A percentile compares a stretch with the other conserved stretches of the same genome.
Evolutionary conservation across 2,113 vertebrate species (phyloP).

Genomic region (Merops nubicus): DNA sequence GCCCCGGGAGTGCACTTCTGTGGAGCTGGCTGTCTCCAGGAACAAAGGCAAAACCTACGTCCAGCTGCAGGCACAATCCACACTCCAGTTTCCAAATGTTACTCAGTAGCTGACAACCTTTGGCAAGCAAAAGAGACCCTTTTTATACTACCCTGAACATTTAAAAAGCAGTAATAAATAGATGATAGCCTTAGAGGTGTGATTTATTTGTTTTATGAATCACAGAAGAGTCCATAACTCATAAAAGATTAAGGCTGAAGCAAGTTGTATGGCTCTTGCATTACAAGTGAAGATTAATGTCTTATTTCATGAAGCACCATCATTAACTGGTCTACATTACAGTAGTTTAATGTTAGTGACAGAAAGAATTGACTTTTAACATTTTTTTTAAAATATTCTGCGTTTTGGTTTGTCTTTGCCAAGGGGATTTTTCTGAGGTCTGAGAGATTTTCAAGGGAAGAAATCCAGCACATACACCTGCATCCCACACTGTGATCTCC

Average conservation of each 20-base stretch:
- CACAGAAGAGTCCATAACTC: slow-evolving; percentile 78
- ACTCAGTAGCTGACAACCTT: not conserved
- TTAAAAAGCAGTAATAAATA: slow-evolving; percentile 79
- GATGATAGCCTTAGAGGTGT: slow-evolving; percentile 73
- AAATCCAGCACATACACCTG: not conserved
- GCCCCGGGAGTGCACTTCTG: not conserved
- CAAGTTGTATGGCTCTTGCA: slow-evolving; percentile 60
- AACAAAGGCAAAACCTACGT: not conserved
- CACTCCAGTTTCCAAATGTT: slow-evolving; percentile 39
- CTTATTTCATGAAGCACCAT: slow-evolving; percentile 68
- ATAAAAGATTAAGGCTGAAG: slow-evolving; percentile 76
- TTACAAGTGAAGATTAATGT: slow-evolving; percentile 79
- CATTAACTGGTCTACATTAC: slow-evolving; percentile 66
- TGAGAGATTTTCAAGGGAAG: not conserved
- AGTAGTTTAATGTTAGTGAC: slow-evolving; percentile 67
- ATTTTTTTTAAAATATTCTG: slow-evolving; percentile 33
- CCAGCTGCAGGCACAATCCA: not conserved
- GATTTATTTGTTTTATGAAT: slow-evolving; percentile 84
- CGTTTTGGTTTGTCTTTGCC: slow-evolving; percentile 23
- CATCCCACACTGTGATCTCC: not conserved
- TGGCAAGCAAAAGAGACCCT: slow-evolving; percentile 1
- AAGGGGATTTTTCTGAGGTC: not conserved
- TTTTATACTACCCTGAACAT: slow-evolving; percentile 33
- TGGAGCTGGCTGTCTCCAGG: not conserved
- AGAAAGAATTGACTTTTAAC: slow-evolving; percentile 58